Percentiles rank a stretch among this genome's conserved stretches.
Conservation (phyloP, 2,888 invertebrate genomes). For the Harpalus rufipes region DNA sequence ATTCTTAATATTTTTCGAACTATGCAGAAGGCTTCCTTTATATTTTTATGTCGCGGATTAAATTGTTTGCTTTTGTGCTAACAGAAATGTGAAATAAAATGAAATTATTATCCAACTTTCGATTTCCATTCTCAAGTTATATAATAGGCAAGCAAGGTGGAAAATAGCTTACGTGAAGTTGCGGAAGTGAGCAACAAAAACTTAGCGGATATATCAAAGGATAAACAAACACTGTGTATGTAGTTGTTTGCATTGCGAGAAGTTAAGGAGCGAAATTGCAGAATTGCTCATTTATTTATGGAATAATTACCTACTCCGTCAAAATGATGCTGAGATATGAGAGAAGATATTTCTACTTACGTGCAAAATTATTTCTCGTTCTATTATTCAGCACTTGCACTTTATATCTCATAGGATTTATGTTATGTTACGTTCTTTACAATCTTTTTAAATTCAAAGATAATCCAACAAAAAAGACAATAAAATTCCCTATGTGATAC, state of each 20-base stretch:
- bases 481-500: no score
- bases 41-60: neutral
- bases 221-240: constrained; percentile 15
- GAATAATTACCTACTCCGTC: constrained; percentile 24
- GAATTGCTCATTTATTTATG: constrained; percentile 4
- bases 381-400: no score
- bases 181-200: constrained; percentile 34
- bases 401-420: no score
- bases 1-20: neutral
- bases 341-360: neutral
- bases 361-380: no score
- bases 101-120: constrained; percentile 34
- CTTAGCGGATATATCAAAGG: constrained; percentile 41
- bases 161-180: constrained; percentile 44
- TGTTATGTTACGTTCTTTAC: no score
- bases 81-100: constrained; percentile 17
- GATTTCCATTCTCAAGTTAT: constrained; percentile 30
- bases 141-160: constrained; percentile 31
- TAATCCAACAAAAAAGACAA: no score
- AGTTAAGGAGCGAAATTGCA: constrained; percentile 13
- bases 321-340: constrained; percentile 3
- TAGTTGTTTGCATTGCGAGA: neutral
- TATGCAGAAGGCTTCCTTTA: neutral
- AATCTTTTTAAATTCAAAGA: no score
- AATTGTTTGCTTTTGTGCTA: constrained; percentile 29